A percentile compares a stretch with the other conserved stretches of the same genome.
phyloP scores from a whole-genome alignment of 1,140 invertebrate genomes.

The Parapsyche elsis region DNA sequence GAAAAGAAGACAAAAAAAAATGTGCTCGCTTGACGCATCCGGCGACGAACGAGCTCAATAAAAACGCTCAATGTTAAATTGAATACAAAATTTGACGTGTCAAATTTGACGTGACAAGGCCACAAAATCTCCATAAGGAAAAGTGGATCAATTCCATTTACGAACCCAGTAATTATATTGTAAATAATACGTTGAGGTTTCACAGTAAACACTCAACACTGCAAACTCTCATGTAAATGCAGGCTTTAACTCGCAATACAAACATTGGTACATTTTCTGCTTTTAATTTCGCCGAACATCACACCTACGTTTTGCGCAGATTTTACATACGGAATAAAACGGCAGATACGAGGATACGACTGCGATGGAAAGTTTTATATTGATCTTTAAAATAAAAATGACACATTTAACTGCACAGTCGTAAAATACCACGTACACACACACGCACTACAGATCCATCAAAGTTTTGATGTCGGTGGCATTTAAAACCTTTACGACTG shows the following conservation, averaged over 20 bases:
- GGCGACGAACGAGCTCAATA: too few relatives aligned
- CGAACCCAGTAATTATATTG: too few relatives aligned
- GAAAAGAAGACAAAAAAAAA: too few relatives aligned
- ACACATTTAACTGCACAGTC: neutral
- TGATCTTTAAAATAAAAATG: constrained; percentile 20
- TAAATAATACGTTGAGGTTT: too few relatives aligned
- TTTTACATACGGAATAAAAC: neutral
- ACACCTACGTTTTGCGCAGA: neutral
- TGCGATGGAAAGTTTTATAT: constrained; percentile 3
- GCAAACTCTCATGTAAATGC: too few relatives aligned
- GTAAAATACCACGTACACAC: neutral
- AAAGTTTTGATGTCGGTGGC: neutral
- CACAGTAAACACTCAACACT: too few relatives aligned
- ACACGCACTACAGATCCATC: neutral
- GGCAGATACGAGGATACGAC: neutral
- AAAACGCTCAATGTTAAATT: neutral
- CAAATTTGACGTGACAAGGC: neutral
- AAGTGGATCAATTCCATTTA: too few relatives aligned
- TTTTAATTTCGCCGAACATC: too few relatives aligned
- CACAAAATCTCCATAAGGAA: too few relatives aligned
- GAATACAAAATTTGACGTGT: neutral
- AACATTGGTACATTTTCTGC: too few relatives aligned
- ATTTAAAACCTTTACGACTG: neutral
- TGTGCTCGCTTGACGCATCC: too few relatives aligned
- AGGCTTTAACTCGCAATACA: too few relatives aligned